Conservation (phyloP, 2,888 invertebrate genomes). For the Oligia strigilis region DNA sequence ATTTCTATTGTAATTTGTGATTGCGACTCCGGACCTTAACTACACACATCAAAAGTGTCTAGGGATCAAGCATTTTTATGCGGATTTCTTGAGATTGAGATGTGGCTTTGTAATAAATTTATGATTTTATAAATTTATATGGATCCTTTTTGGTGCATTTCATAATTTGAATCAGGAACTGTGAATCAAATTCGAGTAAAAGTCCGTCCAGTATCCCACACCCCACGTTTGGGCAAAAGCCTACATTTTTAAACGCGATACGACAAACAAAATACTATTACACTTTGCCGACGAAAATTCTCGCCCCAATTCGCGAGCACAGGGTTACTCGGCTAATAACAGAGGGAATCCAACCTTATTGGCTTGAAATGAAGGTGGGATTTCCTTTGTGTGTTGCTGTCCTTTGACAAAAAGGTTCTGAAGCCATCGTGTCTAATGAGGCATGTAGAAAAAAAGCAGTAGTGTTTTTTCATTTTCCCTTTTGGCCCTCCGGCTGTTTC, state of each 20-base stretch:
- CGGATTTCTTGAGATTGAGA: too few relatives aligned
- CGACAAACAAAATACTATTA: conserved; percentile 74
- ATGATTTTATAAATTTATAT: too few relatives aligned
- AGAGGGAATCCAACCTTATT: conserved; percentile 48
- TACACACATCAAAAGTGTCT: too few relatives aligned
- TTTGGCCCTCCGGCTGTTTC: conserved; percentile 63
- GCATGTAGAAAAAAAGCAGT: conserved; percentile 70
- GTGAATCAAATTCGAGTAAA: too few relatives aligned
- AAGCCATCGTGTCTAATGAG: conserved; percentile 76
- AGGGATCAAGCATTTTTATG: too few relatives aligned
- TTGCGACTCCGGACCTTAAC: conserved; percentile 17
- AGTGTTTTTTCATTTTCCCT: conserved; percentile 70
- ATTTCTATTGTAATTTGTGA: conserved; percentile 32
- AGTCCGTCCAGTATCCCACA: conserved; percentile 25
- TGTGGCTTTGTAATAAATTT: too few relatives aligned
- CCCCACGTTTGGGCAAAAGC: conserved; percentile 49
- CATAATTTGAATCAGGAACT: too few relatives aligned
- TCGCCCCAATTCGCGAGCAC: conserved; percentile 69
- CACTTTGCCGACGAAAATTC: conserved; percentile 73
- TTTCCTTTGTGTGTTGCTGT: conserved; percentile 59
- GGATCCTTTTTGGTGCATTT: too few relatives aligned
- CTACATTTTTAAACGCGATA: conserved; percentile 63
- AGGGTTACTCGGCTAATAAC: conserved; percentile 44
- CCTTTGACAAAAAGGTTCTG: conserved; percentile 76
- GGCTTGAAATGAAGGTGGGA: conserved; percentile 47